Evolutionary conservation across 2,113 vertebrate species (phyloP).

Genomic region (Epinephelus lanceolatus): DNA sequence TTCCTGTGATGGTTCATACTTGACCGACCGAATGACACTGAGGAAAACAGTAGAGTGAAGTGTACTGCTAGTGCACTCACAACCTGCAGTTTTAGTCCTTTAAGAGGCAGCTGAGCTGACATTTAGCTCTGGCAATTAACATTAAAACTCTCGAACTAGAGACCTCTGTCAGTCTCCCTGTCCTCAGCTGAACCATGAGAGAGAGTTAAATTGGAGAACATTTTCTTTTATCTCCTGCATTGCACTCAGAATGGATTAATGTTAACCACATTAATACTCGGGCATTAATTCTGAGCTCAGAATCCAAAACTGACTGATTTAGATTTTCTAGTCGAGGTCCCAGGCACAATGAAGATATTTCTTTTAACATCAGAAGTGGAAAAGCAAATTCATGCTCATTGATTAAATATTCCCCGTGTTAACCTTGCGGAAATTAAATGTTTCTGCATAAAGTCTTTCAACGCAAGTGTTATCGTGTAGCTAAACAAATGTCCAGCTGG

Average conservation of each 20-base stretch:
- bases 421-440: not conserved
- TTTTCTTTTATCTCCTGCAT: not conserved
- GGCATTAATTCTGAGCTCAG: not conserved
- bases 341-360: not conserved
- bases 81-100: not conserved
- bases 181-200: not conserved
- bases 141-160: not conserved
- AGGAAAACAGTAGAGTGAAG: not conserved
- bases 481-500: constrained; percentile 32
- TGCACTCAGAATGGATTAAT: not conserved
- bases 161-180: not conserved
- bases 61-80: not conserved
- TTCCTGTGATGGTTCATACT: too few species aligned
- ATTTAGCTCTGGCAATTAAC: not conserved
- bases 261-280: too few species aligned
- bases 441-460: not conserved
- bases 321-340: not conserved
- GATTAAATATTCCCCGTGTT: not conserved
- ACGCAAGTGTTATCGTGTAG: not conserved
- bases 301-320: not conserved
- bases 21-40: not conserved
- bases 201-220: not conserved
- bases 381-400: not conserved
- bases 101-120: not conserved
- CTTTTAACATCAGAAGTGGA: not conserved